These are phyloP conservation scores for Philopotamus ludificatus DNA, from an alignment of 1,140 invertebrate genomes.

Conservation along the genomic window DNA sequence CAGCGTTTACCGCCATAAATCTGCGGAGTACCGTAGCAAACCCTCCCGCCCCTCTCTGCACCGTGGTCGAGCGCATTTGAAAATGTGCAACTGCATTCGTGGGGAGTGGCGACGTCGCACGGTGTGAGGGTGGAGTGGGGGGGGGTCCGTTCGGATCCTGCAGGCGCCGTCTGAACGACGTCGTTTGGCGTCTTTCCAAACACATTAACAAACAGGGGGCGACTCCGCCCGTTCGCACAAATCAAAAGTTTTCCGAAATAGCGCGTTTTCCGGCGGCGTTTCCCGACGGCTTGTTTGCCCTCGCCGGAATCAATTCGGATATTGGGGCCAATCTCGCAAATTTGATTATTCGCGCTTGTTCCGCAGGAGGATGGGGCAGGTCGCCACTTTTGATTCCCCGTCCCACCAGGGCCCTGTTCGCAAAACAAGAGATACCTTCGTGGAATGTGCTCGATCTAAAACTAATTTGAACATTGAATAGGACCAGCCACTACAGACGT, in stretches of 20 bases:
- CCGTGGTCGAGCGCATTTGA: background rate
- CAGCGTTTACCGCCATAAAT: background rate
- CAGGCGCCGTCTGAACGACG: background rate
- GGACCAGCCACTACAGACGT: too few relatives aligned
- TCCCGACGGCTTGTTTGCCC: background rate
- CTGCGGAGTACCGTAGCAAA: background rate
- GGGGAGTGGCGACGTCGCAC: background rate
- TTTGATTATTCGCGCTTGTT: background rate
- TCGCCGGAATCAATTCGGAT: background rate
- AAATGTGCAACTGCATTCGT: background rate
- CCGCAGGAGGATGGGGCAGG: background rate
- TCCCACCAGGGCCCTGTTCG: too few relatives aligned
- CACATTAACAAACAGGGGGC: slow-evolving; percentile 15
- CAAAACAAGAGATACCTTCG: too few relatives aligned
- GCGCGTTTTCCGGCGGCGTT: background rate
- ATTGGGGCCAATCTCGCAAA: background rate
- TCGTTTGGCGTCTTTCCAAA: slow-evolving; percentile 13
- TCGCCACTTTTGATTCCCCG: background rate
- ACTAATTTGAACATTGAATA: too few relatives aligned
- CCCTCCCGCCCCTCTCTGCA: too few relatives aligned
- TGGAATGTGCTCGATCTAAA: too few relatives aligned
- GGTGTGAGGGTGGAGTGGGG: background rate
- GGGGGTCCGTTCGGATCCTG: background rate
- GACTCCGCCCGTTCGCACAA: too few relatives aligned
- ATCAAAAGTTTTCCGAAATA: background rate